Percentiles rank a stretch among this genome's conserved stretches.
Conservation (phyloP, 2,888 invertebrate species). For the Pegoplata infirma region DNA sequence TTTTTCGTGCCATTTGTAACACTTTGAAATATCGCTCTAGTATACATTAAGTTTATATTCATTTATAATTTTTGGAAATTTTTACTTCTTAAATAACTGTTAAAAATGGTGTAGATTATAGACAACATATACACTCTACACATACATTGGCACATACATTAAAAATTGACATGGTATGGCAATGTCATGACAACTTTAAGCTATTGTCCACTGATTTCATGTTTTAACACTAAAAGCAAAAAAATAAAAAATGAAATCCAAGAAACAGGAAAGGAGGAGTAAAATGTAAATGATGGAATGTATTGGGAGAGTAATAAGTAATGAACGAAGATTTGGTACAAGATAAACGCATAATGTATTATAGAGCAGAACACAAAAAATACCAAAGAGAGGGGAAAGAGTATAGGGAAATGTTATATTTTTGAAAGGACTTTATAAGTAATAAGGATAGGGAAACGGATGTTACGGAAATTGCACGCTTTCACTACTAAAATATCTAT, state of each 20-base stretch:
- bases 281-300: slow-evolving; percentile 5
- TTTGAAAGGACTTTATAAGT: slow-evolving; percentile 31
- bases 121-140: not conserved
- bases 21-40: too few relatives aligned
- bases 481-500: slow-evolving; percentile 29
- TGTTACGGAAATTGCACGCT: slow-evolving; percentile 59
- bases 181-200: slow-evolving; percentile 59
- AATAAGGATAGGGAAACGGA: slow-evolving; percentile 60
- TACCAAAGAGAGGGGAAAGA: not conserved
- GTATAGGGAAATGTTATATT: slow-evolving; percentile 33
- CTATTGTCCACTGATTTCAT: slow-evolving; percentile 59
- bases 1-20: too few relatives aligned
- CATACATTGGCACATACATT: not conserved
- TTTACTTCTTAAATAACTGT: too few relatives aligned
- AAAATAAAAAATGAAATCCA: slow-evolving; percentile 13
- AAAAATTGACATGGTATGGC: slow-evolving; percentile 55
- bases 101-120: too few relatives aligned
- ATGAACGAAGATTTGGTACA: slow-evolving; percentile 25
- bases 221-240: slow-evolving; percentile 31
- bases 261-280: slow-evolving; percentile 35
- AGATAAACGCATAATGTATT: slow-evolving; percentile 12
- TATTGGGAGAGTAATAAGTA: not conserved
- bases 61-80: too few relatives aligned
- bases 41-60: too few relatives aligned
- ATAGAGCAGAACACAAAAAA: too few relatives aligned